Conservation (phyloP, 2,797 vertebrate species). For the Vespertilio murinus region DNA sequence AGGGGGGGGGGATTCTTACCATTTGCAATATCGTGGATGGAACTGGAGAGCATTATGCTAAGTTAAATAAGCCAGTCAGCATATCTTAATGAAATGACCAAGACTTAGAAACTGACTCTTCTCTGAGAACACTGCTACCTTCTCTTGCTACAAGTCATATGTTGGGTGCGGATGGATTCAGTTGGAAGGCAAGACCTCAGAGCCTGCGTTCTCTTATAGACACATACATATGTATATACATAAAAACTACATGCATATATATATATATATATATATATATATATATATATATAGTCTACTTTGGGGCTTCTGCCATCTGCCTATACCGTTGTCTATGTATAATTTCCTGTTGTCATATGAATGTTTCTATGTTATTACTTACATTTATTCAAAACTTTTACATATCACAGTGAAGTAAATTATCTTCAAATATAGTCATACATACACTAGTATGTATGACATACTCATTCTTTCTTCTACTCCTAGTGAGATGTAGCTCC, state of each 20-base stretch:
- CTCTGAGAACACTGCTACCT: not conserved
- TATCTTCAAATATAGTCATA: not conserved
- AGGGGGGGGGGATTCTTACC: too few species aligned
- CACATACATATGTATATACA: not conserved
- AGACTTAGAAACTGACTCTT: not conserved
- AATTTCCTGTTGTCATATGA: not conserved
- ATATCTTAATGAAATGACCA: not conserved
- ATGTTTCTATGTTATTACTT: not conserved
- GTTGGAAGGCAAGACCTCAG: not conserved
- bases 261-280: not conserved
- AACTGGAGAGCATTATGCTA: too few species aligned
- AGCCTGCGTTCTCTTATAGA: not conserved
- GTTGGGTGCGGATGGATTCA: not conserved
- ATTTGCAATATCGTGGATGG: too few species aligned
- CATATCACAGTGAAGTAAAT: not conserved
- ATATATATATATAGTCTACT: not conserved
- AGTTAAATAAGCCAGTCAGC: too few species aligned
- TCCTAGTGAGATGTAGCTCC: not conserved
- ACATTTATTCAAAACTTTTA: not conserved
- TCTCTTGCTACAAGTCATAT: not conserved
- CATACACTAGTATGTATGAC: not conserved
- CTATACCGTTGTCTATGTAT: not conserved
- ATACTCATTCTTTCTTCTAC: not conserved
- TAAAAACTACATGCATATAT: not conserved
- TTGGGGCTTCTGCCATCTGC: not conserved